Conservation (phyloP, 2,113 vertebrate species). For the Paramormyrops kingsleyae region DNA sequence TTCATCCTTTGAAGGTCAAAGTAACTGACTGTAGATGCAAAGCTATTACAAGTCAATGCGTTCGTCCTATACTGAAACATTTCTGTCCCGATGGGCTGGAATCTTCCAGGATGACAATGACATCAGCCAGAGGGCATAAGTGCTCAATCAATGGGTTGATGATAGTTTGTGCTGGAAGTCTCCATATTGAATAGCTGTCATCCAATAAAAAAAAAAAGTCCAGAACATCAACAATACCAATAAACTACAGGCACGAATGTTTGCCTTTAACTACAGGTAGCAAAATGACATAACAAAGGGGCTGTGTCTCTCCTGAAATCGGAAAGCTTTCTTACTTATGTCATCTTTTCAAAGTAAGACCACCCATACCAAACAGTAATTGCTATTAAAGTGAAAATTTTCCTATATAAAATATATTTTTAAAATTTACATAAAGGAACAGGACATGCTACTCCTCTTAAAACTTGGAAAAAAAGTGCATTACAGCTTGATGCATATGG, state of each 20-base stretch:
- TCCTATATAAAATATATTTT: too few species aligned
- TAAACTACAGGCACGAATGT: not conserved
- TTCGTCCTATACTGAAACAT: not conserved
- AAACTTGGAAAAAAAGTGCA: not conserved
- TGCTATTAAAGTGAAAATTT: too few species aligned
- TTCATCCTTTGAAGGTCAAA: not conserved
- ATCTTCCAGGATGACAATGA: not conserved
- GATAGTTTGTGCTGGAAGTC: not conserved
- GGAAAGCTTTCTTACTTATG: too few species aligned
- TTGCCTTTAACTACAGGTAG: not conserved
- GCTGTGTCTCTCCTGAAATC: too few species aligned
- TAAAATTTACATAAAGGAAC: not conserved
- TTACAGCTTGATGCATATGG: not conserved
- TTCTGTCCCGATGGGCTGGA: not conserved
- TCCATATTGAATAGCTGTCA: not conserved
- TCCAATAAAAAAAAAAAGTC: not conserved
- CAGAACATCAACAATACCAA: not conserved
- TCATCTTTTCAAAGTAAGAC: too few species aligned
- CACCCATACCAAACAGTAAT: too few species aligned
- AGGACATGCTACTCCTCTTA: not conserved
- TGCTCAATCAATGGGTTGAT: not conserved
- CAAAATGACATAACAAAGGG: not conserved
- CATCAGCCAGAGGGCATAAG: not conserved
- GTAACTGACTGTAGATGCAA: not conserved
- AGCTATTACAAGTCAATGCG: not conserved